Base-by-base conservation (phyloP, 2,888 invertebrate genomes). In the Catocala fraxini region DNA sequence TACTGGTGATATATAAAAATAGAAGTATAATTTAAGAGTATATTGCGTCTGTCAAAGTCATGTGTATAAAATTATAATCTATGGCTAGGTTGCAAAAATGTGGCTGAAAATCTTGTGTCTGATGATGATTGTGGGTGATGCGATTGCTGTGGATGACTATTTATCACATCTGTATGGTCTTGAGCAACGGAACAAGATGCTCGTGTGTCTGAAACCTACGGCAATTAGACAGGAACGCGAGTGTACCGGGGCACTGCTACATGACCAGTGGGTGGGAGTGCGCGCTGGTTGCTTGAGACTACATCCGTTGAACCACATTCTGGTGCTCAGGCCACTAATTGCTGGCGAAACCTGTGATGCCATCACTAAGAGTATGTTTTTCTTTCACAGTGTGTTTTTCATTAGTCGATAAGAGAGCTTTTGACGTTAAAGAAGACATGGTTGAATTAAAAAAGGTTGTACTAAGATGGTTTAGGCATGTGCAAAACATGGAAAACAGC, bases 201-300 rank as follows among this genome's bases (percentile, higher is more conserved):
- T 51, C 5, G 15, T 83, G 15, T 81, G 82, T 54, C 56, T 64
- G 56, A 12, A 42, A 15, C 53, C 58, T 5, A 51, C 42, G 47
- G 25, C 45, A 10, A 33, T 61, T 13, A 59, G 61, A 6, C 61
- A 48, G 12, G 63, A 42, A 65, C 71, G 75, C 7, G 42, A 47
- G 46, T 83, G 82, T 68, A 48, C 54, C 47, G 83, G 68, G 43
- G 75, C 67, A 47, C 70, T 81, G n/a, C 68, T 68, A 64, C 82
- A 76, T 5, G 84, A 79, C 25, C 88, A 70, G 56, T 77, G 76
- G 75, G 61, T 73, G 52, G 7, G 79, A 47, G 56, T 71, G 65
- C 75, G 79, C 57, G 78, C 78, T 35, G 49, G 45, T 13, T 82
- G 82, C 51, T 34, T 82, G 13, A 52, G 42, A 5, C 13, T 4